phyloP scores from a whole-genome alignment of 53 echinoderm and acorn worm species.

The Zoroaster sp. region DNA sequence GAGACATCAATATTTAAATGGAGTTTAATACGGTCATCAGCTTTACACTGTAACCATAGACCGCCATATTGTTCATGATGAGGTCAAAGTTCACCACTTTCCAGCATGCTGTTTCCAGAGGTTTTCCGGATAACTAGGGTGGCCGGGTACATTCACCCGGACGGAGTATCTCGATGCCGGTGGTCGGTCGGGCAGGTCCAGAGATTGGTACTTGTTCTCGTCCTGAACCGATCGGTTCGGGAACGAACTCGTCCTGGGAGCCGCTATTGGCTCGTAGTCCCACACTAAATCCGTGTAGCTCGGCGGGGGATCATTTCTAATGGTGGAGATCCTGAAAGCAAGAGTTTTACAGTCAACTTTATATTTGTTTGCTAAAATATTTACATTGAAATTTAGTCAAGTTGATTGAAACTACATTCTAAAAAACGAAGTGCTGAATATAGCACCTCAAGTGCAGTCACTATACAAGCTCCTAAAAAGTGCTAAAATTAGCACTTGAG shows the following conservation, averaged over 20 bases:
- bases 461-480: too few relatives aligned
- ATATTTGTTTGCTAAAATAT: too few relatives aligned
- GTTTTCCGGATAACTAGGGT: conserved; percentile 9
- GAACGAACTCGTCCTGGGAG: conserved; percentile 20
- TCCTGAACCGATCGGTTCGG: not conserved
- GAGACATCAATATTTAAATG: too few relatives aligned
- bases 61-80: not conserved
- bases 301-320: not conserved
- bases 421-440: too few relatives aligned
- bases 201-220: conserved; percentile 11
- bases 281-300: conserved; percentile 20
- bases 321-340: not conserved
- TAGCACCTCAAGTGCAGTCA: too few relatives aligned
- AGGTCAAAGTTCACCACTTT: not conserved
- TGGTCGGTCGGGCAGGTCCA: not conserved
- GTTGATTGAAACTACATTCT: too few relatives aligned
- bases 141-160: conserved; percentile 28
- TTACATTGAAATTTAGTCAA: too few relatives aligned
- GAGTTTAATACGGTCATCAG: not conserved
- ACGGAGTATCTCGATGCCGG: conserved; percentile 8
- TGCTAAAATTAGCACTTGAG: too few relatives aligned
- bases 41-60: not conserved
- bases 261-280: conserved; percentile 28
- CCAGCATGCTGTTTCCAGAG: not conserved
- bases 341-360: too few relatives aligned